Conservation (phyloP, 1,140 invertebrate genomes). For the Bombus pyrosoma region DNA sequence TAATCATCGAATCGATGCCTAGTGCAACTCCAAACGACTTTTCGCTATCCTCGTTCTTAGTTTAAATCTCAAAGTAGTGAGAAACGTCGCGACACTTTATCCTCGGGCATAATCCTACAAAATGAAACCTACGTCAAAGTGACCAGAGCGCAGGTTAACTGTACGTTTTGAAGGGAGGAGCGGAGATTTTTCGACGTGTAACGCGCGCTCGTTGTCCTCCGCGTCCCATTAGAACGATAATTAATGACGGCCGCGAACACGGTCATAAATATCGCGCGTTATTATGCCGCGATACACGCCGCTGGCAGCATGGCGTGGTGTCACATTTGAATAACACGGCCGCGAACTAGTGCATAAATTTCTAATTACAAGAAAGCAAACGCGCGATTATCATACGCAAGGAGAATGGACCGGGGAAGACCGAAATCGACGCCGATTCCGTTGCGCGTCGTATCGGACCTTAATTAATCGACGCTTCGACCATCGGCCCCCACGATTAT, state of each 20-base stretch:
- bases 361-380: slow-evolving; percentile 80
- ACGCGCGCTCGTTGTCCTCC: slow-evolving; percentile 60
- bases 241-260: slow-evolving; percentile 72
- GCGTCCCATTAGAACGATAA: slow-evolving; percentile 75
- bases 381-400: slow-evolving; percentile 38
- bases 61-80: background rate
- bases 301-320: slow-evolving; percentile 66
- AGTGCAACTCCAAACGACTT: background rate
- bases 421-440: slow-evolving; percentile 38
- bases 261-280: slow-evolving; percentile 73
- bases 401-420: too few species aligned
- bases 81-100: background rate
- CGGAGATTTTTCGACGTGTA: slow-evolving; percentile 47
- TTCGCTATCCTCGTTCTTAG: fast-evolving
- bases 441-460: background rate
- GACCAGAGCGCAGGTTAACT: background rate
- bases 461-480: slow-evolving; percentile 42
- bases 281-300: slow-evolving; percentile 68
- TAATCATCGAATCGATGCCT: too few species aligned
- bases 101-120: fast-evolving
- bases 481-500: slow-evolving; percentile 41
- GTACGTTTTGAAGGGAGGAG: background rate
- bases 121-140: background rate
- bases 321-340: slow-evolving; percentile 81
- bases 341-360: slow-evolving; percentile 81